These are phyloP conservation scores for Ornithorhynchus anatinus DNA, from an alignment of 2,113 vertebrate species.

Conservation along the genomic window DNA sequence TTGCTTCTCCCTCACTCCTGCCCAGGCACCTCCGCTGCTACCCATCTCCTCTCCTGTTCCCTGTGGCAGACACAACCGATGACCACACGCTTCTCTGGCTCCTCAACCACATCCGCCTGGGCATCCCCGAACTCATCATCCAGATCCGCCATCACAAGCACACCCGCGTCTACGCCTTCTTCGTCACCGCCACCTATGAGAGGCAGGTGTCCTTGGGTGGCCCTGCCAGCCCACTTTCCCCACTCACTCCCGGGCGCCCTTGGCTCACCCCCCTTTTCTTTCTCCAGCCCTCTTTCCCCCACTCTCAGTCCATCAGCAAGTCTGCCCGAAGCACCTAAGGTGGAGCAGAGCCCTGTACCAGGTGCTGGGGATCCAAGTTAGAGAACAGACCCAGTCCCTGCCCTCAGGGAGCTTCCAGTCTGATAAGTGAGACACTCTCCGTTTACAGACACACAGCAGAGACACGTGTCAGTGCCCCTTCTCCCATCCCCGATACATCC, in stretches of 20 bases:
- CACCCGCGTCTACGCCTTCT: constrained; percentile 91
- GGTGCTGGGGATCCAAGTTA: too few species aligned
- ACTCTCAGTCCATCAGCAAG: too few species aligned
- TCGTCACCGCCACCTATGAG: constrained; percentile 94
- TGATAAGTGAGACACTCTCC: too few species aligned
- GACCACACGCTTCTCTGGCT: constrained; percentile 97
- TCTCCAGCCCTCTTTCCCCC: neutral
- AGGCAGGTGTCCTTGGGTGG: constrained; percentile 71
- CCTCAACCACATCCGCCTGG: constrained; percentile 94
- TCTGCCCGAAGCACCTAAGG: too few species aligned
- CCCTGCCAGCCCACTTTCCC: neutral
- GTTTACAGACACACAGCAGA: too few species aligned
- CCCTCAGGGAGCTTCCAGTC: neutral
- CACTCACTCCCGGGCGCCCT: rapidly evolving
- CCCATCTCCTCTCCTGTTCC: neutral
- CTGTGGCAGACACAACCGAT: constrained; percentile 85
- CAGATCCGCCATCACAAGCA: constrained; percentile 95
- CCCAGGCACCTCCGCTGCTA: neutral
- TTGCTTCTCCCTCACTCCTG: too few species aligned
- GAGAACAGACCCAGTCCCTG: too few species aligned
- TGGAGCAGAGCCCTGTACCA: too few species aligned
- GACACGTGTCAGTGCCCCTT: neutral
- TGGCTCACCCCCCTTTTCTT: neutral
- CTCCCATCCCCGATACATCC: neutral
- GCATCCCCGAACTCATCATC: constrained; percentile 96